Evolutionary conservation across 2,888 invertebrate species (phyloP).

Genomic region (Idaea dimidiata): DNA sequence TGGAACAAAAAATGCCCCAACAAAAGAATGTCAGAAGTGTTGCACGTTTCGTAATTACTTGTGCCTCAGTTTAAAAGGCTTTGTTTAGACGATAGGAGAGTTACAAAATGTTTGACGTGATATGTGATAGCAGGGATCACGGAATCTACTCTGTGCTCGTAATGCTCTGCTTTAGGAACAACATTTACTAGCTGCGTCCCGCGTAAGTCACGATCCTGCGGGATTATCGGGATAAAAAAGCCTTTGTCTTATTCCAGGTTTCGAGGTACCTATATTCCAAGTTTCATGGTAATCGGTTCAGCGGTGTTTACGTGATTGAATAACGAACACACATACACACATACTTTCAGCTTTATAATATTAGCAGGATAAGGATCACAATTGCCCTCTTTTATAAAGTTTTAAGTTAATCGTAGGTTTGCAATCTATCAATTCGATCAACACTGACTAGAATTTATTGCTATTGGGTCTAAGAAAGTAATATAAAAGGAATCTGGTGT

Average conservation of each 20-base stretch:
- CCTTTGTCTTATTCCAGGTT: too few species aligned
- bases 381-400: conserved; percentile 24
- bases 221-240: too few species aligned
- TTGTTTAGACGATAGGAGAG: conserved; percentile 45
- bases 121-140: conserved; percentile 53
- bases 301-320: too few species aligned
- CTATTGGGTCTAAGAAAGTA: conserved; percentile 23
- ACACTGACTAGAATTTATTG: conserved; percentile 12
- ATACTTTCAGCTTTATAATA: too few species aligned
- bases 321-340: too few species aligned
- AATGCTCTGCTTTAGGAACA: conserved; percentile 42
- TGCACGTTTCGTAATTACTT: conserved; percentile 51
- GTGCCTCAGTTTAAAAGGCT: conserved; percentile 37
- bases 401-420: conserved; percentile 19
- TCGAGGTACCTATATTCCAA: too few species aligned
- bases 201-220: too few species aligned
- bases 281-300: too few species aligned
- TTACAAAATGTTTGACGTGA: conserved; percentile 39
- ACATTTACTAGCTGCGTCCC: too few species aligned
- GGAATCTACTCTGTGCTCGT: too few species aligned
- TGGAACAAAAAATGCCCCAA: conserved; percentile 52
- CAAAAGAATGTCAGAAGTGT: conserved; percentile 60
- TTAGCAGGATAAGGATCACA: too few species aligned
- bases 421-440: conserved; percentile 20
- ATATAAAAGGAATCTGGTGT: conserved; percentile 32